Base-by-base conservation (phyloP, 2,888 invertebrate species). In the Osedax frankpressi region DNA sequence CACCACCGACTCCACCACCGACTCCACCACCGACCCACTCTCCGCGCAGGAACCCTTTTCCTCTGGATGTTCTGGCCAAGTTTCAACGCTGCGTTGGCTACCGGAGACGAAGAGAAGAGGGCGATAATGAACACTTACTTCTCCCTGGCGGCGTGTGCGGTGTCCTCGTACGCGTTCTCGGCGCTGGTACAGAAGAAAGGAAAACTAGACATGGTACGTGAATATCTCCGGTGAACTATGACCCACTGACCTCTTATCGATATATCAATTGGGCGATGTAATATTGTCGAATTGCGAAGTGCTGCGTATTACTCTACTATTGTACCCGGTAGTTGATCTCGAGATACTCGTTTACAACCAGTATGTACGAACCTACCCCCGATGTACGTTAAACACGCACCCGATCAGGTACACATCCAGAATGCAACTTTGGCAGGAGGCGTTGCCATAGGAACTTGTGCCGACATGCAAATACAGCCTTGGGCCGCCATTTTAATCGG, bases 31-130 rank as follows among this genome's bases (percentile, higher is more conserved):
- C n/a, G n/a, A n/a, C n/a, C n/a, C n/a, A n/a, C n/a, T n/a, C n/a
- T n/a, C n/a, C n/a, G n/a, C 72, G 3, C 82, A 92, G 93, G 95
- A 74, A 92, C 94, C 0, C 85, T 94, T 73, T 95, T 96, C 85
- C 87, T 97, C 68, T 96, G 94, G 94, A 87, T 95, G 74, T 96
- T 92, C 86, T 96, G 95, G 95, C 96, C 96, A 0, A 93, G 93
- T 75, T 97, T 97, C 86, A 97, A 96, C 86, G 90, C 92, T 1
- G 92, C 90, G 0, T 84, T 84, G 3, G 87, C 86, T 1, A 88
- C 89, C 0, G 89, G 89, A 71, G 88, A 89, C 77, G 90, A 90
- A 78, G 90, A 90, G 78, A 89, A 90, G 80, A 87, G 95, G 75
- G 94, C 94, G 28, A 89, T 95, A 76, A 88, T 95, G 82, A 96